A percentile compares a stretch with the other conserved stretches of the same genome.
Evolutionary conservation across 2,888 invertebrate species (phyloP).

Genomic region (Imbricaverruca yamaguchii): DNA sequence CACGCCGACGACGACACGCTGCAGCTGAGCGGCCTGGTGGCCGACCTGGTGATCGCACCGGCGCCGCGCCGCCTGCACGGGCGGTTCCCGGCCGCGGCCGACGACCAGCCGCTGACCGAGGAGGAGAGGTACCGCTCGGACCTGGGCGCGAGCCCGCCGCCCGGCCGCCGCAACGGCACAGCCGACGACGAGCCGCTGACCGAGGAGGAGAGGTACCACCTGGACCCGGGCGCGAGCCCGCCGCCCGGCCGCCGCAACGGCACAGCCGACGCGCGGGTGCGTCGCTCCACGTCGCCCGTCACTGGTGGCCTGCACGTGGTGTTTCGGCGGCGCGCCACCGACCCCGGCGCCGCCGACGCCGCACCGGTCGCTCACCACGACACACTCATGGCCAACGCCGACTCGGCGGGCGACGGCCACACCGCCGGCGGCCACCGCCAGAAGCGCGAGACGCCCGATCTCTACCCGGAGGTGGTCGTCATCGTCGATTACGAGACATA

Average conservation of each 20-base stretch:
- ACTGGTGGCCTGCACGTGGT: not conserved
- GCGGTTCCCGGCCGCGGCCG: not conserved
- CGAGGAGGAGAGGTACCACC: too few relatives aligned
- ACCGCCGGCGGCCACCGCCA: not conserved
- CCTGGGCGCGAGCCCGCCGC: too few relatives aligned
- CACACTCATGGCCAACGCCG: too few relatives aligned
- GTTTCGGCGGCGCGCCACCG: not conserved
- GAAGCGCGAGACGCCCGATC: not conserved
- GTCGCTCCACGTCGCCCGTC: too few relatives aligned
- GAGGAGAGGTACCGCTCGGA: too few relatives aligned
- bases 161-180: too few relatives aligned
- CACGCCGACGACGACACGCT: not conserved
- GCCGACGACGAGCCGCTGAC: not conserved
- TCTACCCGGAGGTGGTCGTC: slow-evolving; percentile 16
- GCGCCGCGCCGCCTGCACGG: not conserved
- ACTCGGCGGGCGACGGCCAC: too few relatives aligned
- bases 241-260: too few relatives aligned
- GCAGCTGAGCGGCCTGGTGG: not conserved
- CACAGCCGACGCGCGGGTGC: too few relatives aligned
- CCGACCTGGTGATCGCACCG: not conserved
- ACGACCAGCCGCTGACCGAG: not conserved
- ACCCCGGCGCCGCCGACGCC: slow-evolving; percentile 76
- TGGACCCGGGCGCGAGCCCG: too few relatives aligned
- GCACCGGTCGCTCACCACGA: too few relatives aligned
- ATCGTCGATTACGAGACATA: slow-evolving; percentile 2